Percentiles rank a stretch among this genome's conserved stretches.
These are phyloP conservation scores for Ranitomeya imitator DNA, from an alignment of 2,113 vertebrate genomes.

Conservation along the genomic window DNA sequence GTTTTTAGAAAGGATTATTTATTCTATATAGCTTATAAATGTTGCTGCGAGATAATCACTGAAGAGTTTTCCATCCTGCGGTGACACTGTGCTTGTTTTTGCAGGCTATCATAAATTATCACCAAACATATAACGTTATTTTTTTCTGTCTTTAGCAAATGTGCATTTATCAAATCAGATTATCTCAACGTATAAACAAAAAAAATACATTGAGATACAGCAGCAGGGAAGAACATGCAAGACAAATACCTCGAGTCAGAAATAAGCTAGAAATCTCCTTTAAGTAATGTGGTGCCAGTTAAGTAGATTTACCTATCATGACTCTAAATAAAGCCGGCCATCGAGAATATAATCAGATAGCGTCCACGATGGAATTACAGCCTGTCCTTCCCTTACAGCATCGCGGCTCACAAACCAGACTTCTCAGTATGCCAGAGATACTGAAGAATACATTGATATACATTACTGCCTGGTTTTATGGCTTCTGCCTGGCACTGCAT, in stretches of 20 bases:
- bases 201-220: not conserved
- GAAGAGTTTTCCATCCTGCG: not conserved
- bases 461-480: not conserved
- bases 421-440: not conserved
- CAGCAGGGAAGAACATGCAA: not conserved
- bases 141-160: not conserved
- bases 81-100: not conserved
- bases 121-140: too few relatives aligned
- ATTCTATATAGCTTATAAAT: not conserved
- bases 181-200: not conserved
- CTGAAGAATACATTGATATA: not conserved
- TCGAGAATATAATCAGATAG: slow-evolving; percentile 21
- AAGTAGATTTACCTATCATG: not conserved
- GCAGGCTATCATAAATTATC: not conserved
- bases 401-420: not conserved
- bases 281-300: slow-evolving; percentile 8
- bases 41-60: not conserved
- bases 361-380: not conserved
- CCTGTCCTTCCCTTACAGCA: not conserved
- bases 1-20: not conserved
- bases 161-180: not conserved
- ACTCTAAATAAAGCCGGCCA: not conserved
- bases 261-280: not conserved
- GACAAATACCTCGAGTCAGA: not conserved
- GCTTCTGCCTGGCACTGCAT: slow-evolving; percentile 18